phyloP scores from a whole-genome alignment of 53 echinoderm and acorn worm species.

The Henricia sp. region DNA sequence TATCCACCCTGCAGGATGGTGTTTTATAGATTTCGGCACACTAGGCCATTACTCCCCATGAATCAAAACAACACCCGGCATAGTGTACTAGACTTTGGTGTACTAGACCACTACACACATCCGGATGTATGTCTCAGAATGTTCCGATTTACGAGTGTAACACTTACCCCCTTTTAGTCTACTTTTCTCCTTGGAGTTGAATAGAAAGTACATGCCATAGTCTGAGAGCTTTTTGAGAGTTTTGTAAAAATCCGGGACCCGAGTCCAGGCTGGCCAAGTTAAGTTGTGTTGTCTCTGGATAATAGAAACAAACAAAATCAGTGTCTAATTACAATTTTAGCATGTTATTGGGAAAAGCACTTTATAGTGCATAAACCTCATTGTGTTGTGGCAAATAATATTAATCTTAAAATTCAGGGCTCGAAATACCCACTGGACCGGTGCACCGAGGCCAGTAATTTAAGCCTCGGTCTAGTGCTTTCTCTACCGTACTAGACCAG shows the following conservation, averaged over 20 bases:
- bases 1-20: too few relatives aligned
- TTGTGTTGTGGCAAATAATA: too few relatives aligned
- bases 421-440: too few relatives aligned
- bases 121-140: background rate
- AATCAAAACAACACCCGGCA: background rate
- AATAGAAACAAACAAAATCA: background rate
- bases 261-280: slow-evolving; percentile 56
- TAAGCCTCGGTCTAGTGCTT: too few relatives aligned
- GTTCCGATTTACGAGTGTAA: background rate
- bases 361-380: too few relatives aligned
- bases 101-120: background rate
- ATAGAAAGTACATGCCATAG: slow-evolving; percentile 61
- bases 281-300: slow-evolving; percentile 52
- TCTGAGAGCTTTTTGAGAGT: slow-evolving; percentile 39
- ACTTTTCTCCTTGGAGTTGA: slow-evolving; percentile 63
- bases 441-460: too few relatives aligned
- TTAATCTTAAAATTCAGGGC: too few relatives aligned
- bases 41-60: background rate
- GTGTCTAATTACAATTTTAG: background rate
- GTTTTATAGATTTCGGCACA: too few relatives aligned
- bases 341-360: too few relatives aligned
- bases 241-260: slow-evolving; percentile 19
- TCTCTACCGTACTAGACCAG: too few relatives aligned
- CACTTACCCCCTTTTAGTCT: slow-evolving; percentile 70
- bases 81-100: background rate